Evolutionary conservation across 1,140 invertebrate species (phyloP).

Genomic region (Leucophenga varia): DNA sequence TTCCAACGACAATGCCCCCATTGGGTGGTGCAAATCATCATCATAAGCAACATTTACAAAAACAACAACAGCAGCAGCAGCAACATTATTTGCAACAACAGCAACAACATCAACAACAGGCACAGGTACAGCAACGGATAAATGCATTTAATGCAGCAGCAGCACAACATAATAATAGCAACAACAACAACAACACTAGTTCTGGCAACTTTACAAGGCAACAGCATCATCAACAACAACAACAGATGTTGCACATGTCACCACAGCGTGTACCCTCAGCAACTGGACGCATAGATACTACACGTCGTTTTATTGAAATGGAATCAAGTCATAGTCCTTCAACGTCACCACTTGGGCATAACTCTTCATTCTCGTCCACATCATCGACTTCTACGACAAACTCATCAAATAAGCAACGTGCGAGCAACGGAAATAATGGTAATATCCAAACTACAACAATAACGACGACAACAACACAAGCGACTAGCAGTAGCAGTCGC

Average conservation of each 20-base stretch:
- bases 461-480: slow-evolving; percentile 21
- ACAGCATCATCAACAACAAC: slow-evolving; percentile 15
- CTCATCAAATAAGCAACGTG: slow-evolving; percentile 21
- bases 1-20: slow-evolving; percentile 54
- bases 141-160: slow-evolving; percentile 49
- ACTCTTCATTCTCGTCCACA: slow-evolving; percentile 7
- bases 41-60: slow-evolving; percentile 3
- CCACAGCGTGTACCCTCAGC: slow-evolving; percentile 27
- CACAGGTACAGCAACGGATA: slow-evolving; percentile 49
- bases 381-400: slow-evolving; percentile 10
- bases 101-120: slow-evolving; percentile 29
- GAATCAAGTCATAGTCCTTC: slow-evolving; percentile 40
- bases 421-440: slow-evolving; percentile 45
- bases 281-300: slow-evolving; percentile 34
- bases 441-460: slow-evolving; percentile 23
- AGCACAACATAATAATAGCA: slow-evolving; percentile 23
- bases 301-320: slow-evolving; percentile 47
- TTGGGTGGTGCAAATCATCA: slow-evolving; percentile 32
- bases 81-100: slow-evolving; percentile 1
- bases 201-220: slow-evolving; percentile 15
- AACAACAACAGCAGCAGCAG: slow-evolving; percentile 18
- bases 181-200: slow-evolving; percentile 34
- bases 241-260: slow-evolving; percentile 17
- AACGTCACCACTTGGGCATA: slow-evolving; percentile 18
- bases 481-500: slow-evolving; percentile 41